Evolutionary conservation across 2,888 invertebrate genomes (phyloP), one percentile per base, ranked within the genome.

Genomic region (Melinaea menophilus): DNA sequence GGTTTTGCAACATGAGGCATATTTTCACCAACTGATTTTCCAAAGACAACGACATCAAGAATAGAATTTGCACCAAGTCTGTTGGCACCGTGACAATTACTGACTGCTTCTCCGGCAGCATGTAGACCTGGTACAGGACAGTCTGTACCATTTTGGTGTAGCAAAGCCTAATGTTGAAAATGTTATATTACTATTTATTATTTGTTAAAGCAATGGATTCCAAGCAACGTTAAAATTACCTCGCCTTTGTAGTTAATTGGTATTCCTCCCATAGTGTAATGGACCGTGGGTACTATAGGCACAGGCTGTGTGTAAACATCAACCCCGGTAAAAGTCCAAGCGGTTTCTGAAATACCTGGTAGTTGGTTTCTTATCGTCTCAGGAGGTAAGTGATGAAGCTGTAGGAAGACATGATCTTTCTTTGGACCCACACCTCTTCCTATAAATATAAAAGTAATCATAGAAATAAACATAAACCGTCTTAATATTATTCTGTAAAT

Each of bases 251-350:
- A 98, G 85, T 99, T 99, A 12, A 99, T 99, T 0, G 99, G 99
- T 55, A 98, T 92, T 13, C 99, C 99, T 7, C 99, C 99, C 99
- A 99, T 99, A 76, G 99, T 99, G 86, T 99, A 99, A 86, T 99
- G 99, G 0, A 99, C 99, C 0, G 99, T 99, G 2, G 99, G 99
- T 64, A 99, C 87, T 3, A 99, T 97, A 0, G 99, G 99, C 73
- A 99, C 96, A 0, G 99, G 98, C 77, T 99, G 97, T 12, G 96
- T 94, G 3, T 96, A 98, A 0, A 99, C 97, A 83, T 99, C 99
- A 0, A 97, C 98, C 5, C 99, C 99, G 5, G 99, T 97, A 81
- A 99, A 99, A 64, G 99, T 98, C 95, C 95, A 95, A 0, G 99
- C 99, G 0, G 99, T 98, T 88, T 99, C 99, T 0, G 98, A 97